Conservation (phyloP, 37 sponge, comb jelly and placozoan species). For the Aplysina aerophoba region DNA sequence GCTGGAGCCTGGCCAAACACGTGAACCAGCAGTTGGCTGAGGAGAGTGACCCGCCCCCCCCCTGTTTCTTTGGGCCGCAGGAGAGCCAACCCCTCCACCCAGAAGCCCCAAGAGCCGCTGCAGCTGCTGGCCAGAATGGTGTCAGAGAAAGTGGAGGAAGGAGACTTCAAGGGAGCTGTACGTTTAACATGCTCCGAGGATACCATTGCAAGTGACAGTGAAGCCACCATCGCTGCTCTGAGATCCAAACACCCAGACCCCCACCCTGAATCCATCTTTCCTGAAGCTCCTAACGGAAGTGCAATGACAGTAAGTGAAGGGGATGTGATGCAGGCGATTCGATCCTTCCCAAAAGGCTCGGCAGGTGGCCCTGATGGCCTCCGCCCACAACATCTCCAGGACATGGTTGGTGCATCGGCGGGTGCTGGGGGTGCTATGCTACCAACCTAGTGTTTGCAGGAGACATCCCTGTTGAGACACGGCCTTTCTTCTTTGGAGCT, state of each 20-base stretch:
- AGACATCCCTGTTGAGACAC: conserved; percentile 18
- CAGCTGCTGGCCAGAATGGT: neutral
- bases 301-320: neutral
- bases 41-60: neutral
- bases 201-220: neutral
- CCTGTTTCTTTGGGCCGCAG: too few species aligned
- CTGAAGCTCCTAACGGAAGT: neutral
- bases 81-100: too few species aligned
- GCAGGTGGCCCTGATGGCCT: conserved; percentile 55
- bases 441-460: conserved; percentile 30
- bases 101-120: neutral
- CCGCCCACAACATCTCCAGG: conserved; percentile 53
- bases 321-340: neutral
- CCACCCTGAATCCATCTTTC: neutral
- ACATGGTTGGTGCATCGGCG: conserved; percentile 8
- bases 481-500: conserved; percentile 56
- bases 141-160: conserved; percentile 16
- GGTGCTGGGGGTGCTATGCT: conserved; percentile 28
- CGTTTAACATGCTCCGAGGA: conserved; percentile 2
- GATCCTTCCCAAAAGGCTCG: conserved; percentile 43
- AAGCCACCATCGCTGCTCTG: conserved; percentile 9
- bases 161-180: conserved; percentile 3
- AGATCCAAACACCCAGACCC: neutral
- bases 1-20: neutral
- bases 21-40: neutral